Percentiles rank a stretch among this genome's conserved stretches.
Evolutionary conservation across 2,888 invertebrate species (phyloP).

Genomic region (Merodon equestris): DNA sequence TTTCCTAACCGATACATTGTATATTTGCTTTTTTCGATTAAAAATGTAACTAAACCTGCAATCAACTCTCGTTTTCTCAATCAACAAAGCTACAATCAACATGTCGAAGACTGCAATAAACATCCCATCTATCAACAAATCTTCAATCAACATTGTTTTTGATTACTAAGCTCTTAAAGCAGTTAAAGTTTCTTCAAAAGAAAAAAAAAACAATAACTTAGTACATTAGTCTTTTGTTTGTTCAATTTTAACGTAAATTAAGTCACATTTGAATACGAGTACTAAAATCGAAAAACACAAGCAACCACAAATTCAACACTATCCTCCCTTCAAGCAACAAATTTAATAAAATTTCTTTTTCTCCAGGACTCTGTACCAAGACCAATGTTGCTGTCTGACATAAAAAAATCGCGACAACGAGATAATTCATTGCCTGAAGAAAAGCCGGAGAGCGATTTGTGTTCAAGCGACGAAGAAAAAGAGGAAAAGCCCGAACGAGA

Average conservation of each 20-base stretch:
- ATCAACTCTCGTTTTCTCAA: constrained; percentile 13
- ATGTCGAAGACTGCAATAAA: constrained; percentile 22
- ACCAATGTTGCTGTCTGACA: constrained; percentile 2
- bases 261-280: neutral
- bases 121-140: constrained; percentile 22
- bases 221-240: too few relatives aligned
- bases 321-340: too few relatives aligned
- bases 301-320: too few relatives aligned
- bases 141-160: constrained; percentile 28
- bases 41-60: too few relatives aligned
- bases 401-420: constrained; percentile 22
- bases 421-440: constrained; percentile 4
- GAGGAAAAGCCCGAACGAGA: too few relatives aligned
- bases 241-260: neutral
- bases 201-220: neutral
- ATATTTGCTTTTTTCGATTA: too few relatives aligned
- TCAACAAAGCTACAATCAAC: constrained; percentile 36
- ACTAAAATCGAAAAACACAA: constrained; percentile 1
- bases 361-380: constrained; percentile 18
- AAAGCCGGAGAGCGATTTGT: too few relatives aligned
- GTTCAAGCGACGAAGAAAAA: too few relatives aligned
- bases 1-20: too few relatives aligned
- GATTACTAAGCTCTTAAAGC: neutral
- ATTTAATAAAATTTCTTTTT: constrained; percentile 10
- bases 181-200: too few relatives aligned